phyloP scores from a whole-genome alignment of 2,113 vertebrate species.

The Pelecanus crispus region DNA sequence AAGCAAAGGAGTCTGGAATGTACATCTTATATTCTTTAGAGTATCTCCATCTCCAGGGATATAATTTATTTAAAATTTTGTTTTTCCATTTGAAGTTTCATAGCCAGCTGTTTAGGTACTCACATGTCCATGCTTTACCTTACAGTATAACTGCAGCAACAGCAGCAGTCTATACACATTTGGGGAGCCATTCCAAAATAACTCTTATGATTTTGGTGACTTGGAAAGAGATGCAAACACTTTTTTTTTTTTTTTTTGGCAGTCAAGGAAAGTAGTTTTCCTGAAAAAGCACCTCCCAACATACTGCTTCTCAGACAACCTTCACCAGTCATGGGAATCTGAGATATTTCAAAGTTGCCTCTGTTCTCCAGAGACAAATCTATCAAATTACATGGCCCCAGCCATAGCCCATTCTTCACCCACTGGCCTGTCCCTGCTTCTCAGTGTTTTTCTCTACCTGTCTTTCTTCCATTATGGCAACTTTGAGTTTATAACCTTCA shows the following conservation, averaged over 20 bases:
- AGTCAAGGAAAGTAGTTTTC: background rate
- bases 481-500: background rate
- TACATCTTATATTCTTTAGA: background rate
- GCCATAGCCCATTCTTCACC: background rate
- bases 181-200: background rate
- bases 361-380: background rate
- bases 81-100: background rate
- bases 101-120: background rate
- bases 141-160: background rate
- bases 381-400: rapidly evolving
- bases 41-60: background rate
- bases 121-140: background rate
- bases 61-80: background rate
- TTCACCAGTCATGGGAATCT: background rate
- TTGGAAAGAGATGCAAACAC: background rate
- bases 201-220: background rate
- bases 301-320: background rate
- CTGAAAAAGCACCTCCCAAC: background rate
- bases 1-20: background rate
- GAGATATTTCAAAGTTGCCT: background rate
- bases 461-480: background rate
- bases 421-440: background rate
- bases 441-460: background rate
- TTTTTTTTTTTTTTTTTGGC: background rate
- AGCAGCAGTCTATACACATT: background rate